Evolutionary conservation across 1,140 invertebrate species (phyloP), one percentile per base, ranked within the genome.

Genomic region (Ceratosolen solmsi): DNA sequence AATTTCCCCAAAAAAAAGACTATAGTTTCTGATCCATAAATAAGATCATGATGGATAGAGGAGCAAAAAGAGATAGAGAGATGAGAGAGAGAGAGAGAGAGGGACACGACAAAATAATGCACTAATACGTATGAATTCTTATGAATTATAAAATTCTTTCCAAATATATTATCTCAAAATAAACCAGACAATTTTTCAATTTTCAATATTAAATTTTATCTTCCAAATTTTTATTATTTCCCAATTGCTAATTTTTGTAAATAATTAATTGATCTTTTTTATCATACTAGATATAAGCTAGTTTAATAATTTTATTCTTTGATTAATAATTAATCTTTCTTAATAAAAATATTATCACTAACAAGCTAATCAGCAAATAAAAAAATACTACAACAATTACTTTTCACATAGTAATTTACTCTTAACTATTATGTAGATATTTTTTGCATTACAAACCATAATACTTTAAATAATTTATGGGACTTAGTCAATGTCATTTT

Each of bases 251-350:
- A 27, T 27, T 60, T 27, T 25, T 60, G 4, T 60, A 15, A 60
- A 60, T 60, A 60, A 60, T 27, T 60, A 27, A 60, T 27, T 25
- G 25, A 60, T 27, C 25, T 30, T 25, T 11, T 60, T 60, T 60
- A 60, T 60, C 27, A 27, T 27, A 60, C 25, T 15, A 27, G 25
- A 60, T 60, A 9, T 60, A 60, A n/a, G 56, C 25, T 25, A 27
- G n/a, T 13, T 60, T 25, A 60, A 60, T 60, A 27, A 8, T 60
- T 60, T 60, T 3, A 60, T 30, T 60, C 56, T 27, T 60, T 13
- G 56, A 60, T 60, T 60, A 60, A 27, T 60, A 60, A 60, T 60
- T 60, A n/a, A 60, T 60, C 27, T 60, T 60, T 60, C 56, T 60
- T 27, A 27, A 60, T 60, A 60, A n/a, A 60, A 60, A 60, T 60